A percentile compares a stretch with the other conserved stretches of the same genome.
Evolutionary conservation across 2,113 vertebrate genomes (phyloP).

Genomic region (Camelus dromedarius): DNA sequence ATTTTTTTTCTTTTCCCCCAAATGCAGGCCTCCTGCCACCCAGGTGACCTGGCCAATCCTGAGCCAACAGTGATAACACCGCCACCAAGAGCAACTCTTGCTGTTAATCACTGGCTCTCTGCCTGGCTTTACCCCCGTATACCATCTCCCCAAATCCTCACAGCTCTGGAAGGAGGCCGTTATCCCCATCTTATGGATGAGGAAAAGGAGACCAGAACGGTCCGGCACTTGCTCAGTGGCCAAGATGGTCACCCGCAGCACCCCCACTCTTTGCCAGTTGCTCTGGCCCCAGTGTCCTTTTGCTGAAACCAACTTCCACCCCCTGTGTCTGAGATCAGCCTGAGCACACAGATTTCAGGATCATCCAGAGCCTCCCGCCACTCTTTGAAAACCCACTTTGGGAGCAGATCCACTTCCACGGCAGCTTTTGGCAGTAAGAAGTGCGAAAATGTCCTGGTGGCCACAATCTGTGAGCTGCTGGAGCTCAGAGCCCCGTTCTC

Average conservation of each 20-base stretch:
- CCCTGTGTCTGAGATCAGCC: not conserved
- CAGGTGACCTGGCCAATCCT: not conserved
- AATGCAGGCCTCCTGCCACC: not conserved
- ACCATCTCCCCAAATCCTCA: not conserved
- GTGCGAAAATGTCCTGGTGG: conserved; percentile 58
- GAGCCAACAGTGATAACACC: not conserved
- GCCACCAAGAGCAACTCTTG: not conserved
- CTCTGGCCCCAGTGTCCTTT: not conserved
- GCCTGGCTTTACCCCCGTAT: not conserved
- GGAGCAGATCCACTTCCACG: not conserved
- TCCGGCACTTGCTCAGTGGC: not conserved
- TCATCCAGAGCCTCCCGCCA: not conserved
- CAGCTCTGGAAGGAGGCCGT: not conserved
- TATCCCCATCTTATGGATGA: not conserved
- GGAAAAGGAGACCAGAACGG: not conserved
- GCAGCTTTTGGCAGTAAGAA: conserved; percentile 69
- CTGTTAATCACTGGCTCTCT: not conserved
- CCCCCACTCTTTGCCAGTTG: not conserved
- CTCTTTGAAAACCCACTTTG: not conserved
- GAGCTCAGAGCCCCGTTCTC: not conserved
- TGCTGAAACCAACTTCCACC: not conserved
- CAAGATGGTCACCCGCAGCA: not conserved
- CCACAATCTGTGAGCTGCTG: conserved; percentile 44
- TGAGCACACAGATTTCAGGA: not conserved
- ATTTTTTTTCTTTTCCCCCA: not conserved